Evolutionary conservation across 2,113 vertebrate genomes (phyloP).

Genomic region (Poeciliopsis occidentalis): DNA sequence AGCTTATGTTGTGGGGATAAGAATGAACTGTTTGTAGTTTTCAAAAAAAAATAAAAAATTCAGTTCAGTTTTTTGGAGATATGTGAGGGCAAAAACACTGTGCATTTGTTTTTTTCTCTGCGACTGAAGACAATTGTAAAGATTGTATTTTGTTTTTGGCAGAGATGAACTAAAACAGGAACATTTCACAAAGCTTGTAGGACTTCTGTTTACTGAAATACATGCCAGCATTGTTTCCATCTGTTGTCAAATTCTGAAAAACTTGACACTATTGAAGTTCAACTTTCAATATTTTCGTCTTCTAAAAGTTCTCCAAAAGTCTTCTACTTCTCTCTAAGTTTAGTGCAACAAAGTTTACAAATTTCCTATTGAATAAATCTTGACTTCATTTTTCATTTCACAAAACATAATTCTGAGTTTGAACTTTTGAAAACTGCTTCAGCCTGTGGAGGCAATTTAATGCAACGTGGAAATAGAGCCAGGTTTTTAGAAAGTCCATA

Average conservation of each 20-base stretch:
- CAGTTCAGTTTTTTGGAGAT: not conserved
- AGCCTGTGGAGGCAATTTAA: constrained; percentile 52
- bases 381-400: not conserved
- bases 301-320: no score
- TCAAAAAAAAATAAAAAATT: no score
- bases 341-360: no score
- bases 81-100: not conserved
- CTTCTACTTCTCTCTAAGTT: no score
- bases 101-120: not conserved
- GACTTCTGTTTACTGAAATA: not conserved
- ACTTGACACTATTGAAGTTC: no score
- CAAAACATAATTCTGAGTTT: not conserved
- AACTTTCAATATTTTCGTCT: no score
- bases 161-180: not conserved
- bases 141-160: not conserved
- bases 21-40: no score
- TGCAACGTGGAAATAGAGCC: constrained; percentile 15
- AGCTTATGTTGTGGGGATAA: no score
- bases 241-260: no score
- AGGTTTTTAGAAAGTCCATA: constrained; percentile 29
- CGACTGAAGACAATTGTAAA: not conserved
- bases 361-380: not conserved
- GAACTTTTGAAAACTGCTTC: not conserved
- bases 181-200: not conserved
- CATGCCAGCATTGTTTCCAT: no score